A percentile compares a stretch with the other conserved stretches of the same genome.
Conservation (phyloP, 2,113 vertebrate genomes). For the Danionella cerebrum region DNA sequence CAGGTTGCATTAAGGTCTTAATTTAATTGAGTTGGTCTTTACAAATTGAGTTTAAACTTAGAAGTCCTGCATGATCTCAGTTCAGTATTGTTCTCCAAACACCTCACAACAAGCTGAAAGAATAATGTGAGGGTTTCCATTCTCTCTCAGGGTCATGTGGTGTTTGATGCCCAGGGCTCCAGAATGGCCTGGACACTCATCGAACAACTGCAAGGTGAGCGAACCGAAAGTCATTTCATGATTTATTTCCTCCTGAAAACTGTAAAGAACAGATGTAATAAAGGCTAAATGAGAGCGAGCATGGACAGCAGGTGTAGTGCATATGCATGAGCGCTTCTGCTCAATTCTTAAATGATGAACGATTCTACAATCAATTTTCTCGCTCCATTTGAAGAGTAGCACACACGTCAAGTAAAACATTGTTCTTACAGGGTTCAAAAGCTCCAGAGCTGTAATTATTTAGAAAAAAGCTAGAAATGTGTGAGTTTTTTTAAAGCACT, state of each 20-base stretch:
- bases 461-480: neutral
- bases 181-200: conserved; percentile 97
- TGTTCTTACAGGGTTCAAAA: neutral
- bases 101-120: too few species aligned
- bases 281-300: neutral
- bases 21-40: too few species aligned
- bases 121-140: neutral
- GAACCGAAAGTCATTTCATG: neutral
- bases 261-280: neutral
- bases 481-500: neutral
- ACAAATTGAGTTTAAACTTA: too few species aligned
- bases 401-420: conserved; percentile 17
- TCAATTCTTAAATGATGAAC: conserved; percentile 26
- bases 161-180: conserved; percentile 92
- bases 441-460: conserved; percentile 1
- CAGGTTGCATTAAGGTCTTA: too few species aligned
- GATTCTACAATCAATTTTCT: neutral
- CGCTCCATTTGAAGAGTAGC: conserved; percentile 1
- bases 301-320: neutral
- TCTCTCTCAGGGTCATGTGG: conserved; percentile 80
- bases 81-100: too few species aligned
- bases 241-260: neutral
- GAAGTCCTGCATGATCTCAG: too few species aligned
- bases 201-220: conserved; percentile 87
- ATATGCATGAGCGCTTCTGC: neutral